phyloP scores from a whole-genome alignment of 2,888 invertebrate genomes.

The Brachypalpus laphriformis region DNA sequence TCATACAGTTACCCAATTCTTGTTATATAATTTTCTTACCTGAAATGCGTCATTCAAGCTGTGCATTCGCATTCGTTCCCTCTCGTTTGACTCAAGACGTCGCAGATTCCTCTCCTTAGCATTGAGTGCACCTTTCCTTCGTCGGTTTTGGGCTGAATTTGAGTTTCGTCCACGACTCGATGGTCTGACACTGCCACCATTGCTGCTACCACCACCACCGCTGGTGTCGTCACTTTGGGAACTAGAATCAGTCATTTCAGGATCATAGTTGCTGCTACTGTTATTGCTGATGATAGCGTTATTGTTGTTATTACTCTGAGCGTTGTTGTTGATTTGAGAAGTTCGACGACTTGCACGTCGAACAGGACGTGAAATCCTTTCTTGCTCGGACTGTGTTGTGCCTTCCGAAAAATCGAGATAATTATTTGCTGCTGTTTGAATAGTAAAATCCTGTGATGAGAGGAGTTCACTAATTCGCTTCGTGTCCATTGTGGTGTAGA shows the following conservation, averaged over 20 bases:
- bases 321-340: constrained; percentile 80
- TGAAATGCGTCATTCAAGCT: constrained; percentile 95
- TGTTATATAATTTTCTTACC: constrained; percentile 83
- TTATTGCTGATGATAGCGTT: constrained; percentile 76
- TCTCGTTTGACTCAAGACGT: constrained; percentile 94
- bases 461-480: constrained; percentile 72
- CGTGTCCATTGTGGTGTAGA: constrained; percentile 61
- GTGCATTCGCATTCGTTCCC: constrained; percentile 96
- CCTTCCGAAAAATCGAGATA: constrained; percentile 76
- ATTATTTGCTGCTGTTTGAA: constrained; percentile 71
- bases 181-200: constrained; percentile 79
- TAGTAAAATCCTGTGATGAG: constrained; percentile 67
- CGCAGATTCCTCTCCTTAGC: constrained; percentile 93
- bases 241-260: constrained; percentile 83
- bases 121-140: constrained; percentile 90
- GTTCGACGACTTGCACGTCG: constrained; percentile 80
- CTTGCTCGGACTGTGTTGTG: constrained; percentile 78
- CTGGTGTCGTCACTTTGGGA: constrained; percentile 83
- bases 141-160: constrained; percentile 82
- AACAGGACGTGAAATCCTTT: constrained; percentile 79
- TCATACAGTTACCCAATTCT: not conserved
- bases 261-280: constrained; percentile 80
- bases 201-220: constrained; percentile 82
- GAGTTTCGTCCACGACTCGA: constrained; percentile 80
- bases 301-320: constrained; percentile 77